These are phyloP conservation scores for Pelobates fuscus DNA, from an alignment of 2,113 vertebrate genomes.

Conservation along the genomic window DNA sequence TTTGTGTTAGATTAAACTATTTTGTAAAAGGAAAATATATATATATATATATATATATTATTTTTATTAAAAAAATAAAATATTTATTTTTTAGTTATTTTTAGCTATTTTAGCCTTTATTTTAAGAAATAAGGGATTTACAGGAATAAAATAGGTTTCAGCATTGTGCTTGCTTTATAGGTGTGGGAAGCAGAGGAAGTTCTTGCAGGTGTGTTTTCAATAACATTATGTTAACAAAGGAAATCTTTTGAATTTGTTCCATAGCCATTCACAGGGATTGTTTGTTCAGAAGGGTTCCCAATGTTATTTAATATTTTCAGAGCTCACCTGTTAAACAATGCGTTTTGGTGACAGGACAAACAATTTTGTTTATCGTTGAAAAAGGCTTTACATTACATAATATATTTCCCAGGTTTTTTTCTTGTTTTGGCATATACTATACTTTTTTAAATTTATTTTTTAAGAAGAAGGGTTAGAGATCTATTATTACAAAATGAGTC, in stretches of 20 bases:
- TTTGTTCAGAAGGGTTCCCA: conserved; percentile 42
- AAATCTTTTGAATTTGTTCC: conserved; percentile 42
- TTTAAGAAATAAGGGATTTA: background rate
- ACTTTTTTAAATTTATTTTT: conserved; percentile 10
- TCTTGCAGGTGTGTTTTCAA: conserved; percentile 46
- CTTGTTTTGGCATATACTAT: conserved; percentile 22
- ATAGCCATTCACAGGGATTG: conserved; percentile 33
- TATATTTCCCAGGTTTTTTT: conserved; percentile 18
- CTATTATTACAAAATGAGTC: conserved; percentile 19
- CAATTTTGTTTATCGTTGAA: conserved; percentile 5
- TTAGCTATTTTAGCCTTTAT: too few species aligned
- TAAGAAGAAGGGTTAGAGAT: background rate
- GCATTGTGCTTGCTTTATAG: background rate
- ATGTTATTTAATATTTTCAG: conserved; percentile 49
- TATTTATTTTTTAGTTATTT: too few species aligned
- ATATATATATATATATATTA: too few species aligned
- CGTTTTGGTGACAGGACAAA: conserved; percentile 32
- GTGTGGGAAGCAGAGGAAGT: conserved; percentile 41
- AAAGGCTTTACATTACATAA: background rate
- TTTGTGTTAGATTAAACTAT: too few species aligned
- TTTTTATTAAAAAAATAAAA: too few species aligned
- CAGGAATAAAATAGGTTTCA: background rate
- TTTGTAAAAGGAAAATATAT: too few species aligned
- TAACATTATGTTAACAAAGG: conserved; percentile 41
- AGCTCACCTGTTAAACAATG: conserved; percentile 39